These are phyloP conservation scores for Trissonchulus latispiculum DNA, from an alignment of 2,888 invertebrate species.

Conservation along the genomic window DNA sequence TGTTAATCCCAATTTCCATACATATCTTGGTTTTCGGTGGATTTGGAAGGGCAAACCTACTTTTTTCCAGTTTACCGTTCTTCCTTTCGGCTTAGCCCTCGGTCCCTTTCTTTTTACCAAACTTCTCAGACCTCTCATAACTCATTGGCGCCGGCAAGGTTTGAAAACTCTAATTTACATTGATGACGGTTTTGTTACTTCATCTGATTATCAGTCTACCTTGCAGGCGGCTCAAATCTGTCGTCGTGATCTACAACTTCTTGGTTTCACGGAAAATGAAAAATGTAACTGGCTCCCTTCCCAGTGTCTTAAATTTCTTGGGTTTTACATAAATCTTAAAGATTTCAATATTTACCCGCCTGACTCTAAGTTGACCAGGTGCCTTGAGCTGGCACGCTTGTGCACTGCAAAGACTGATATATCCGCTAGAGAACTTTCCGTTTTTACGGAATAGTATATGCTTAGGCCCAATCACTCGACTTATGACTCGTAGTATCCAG, in stretches of 20 bases:
- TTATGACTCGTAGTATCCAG: not conserved
- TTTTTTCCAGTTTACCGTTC: not conserved
- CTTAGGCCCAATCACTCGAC: not conserved
- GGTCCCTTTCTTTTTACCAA: slow-evolving; percentile 2
- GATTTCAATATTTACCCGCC: not conserved
- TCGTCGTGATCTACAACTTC: not conserved
- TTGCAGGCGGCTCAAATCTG: not conserved
- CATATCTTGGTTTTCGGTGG: not conserved
- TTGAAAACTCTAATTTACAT: not conserved
- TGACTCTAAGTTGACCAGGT: not conserved
- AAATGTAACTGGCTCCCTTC: not conserved
- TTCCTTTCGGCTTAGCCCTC: not conserved
- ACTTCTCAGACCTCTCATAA: not conserved
- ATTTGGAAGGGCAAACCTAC: not conserved
- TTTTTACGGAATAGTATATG: not conserved
- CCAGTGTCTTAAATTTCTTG: not conserved
- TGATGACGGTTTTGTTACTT: not conserved
- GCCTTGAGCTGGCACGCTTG: not conserved
- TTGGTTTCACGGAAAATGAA: not conserved
- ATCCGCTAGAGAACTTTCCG: not conserved
- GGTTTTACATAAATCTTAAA: not conserved
- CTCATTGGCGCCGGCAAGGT: not conserved
- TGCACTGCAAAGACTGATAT: not conserved
- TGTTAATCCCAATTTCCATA: not conserved
- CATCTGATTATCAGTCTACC: not conserved